A percentile compares a stretch with the other conserved stretches of the same genome.
phyloP scores from a whole-genome alignment of 1,140 invertebrate species.

The Brevipalpus yothersi region DNA sequence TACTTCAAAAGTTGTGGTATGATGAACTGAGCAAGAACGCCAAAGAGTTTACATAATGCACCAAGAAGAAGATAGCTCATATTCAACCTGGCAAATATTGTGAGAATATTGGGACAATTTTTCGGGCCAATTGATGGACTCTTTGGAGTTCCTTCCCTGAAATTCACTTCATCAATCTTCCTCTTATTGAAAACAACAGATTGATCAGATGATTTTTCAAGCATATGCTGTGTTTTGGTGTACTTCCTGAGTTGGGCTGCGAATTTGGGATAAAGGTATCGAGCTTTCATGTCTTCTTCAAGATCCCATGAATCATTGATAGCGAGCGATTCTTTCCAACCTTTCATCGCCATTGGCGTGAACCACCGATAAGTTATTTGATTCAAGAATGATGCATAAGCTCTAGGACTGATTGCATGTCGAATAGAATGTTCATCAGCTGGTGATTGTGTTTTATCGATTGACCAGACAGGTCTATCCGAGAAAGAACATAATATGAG shows the following conservation, averaged over 20 bases:
- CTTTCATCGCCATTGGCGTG: constrained; percentile 23
- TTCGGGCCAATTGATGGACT: background rate
- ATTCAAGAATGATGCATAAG: constrained; percentile 52
- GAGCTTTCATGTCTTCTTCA: constrained; percentile 38
- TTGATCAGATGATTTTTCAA: background rate
- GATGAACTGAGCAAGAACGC: background rate
- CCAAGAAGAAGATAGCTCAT: constrained; percentile 11
- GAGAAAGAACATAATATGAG: background rate
- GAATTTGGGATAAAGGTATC: constrained; percentile 1
- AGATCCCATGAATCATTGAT: constrained; percentile 3
- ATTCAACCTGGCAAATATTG: constrained; percentile 19
- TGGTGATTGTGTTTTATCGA: too few species aligned
- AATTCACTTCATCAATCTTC: background rate
- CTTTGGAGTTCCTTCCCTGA: background rate
- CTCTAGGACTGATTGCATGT: too few species aligned
- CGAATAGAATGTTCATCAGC: too few species aligned
- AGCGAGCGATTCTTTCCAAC: constrained; percentile 2
- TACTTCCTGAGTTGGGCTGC: constrained; percentile 38
- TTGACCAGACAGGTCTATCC: constrained; percentile 17
- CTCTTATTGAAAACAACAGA: background rate
- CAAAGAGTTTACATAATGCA: background rate
- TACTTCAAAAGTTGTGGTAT: background rate
- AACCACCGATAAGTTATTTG: constrained; percentile 78
- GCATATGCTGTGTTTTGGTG: background rate
- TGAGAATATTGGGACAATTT: background rate